A percentile compares a stretch with the other conserved stretches of the same genome.
Conservation (phyloP, 2,113 vertebrate species). For the Poecile atricapillus region DNA sequence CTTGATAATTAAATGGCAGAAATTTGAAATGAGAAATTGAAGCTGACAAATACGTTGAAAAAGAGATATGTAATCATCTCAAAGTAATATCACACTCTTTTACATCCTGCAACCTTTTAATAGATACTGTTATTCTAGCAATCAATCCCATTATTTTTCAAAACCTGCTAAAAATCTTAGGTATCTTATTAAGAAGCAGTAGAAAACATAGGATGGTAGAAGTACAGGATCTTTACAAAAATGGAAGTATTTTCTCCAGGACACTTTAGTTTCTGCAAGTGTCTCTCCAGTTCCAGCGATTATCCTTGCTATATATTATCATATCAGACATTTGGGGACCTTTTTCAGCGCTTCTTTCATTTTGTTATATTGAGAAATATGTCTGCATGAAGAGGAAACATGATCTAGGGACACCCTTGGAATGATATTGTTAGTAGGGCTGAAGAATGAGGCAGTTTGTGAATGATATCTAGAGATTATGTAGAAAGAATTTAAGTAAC, state of each 20-base stretch:
- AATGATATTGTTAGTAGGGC: neutral
- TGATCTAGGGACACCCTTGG: neutral
- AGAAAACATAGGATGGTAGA: neutral
- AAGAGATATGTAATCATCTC: neutral
- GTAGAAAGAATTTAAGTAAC: neutral
- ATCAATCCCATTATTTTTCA: slow-evolving; percentile 34
- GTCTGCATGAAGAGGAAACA: slow-evolving; percentile 33
- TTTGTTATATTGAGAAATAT: slow-evolving; percentile 37
- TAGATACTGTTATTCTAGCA: slow-evolving; percentile 22
- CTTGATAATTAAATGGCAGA: slow-evolving; percentile 14
- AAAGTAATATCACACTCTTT: neutral
- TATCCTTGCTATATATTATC: neutral
- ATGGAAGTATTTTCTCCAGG: neutral
- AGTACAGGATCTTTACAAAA: neutral
- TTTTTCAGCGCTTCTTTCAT: slow-evolving; percentile 19
- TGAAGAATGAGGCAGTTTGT: neutral
- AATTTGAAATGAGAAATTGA: slow-evolving; percentile 36
- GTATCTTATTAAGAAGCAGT: neutral
- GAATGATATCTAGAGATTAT: neutral
- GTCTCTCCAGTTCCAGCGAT: neutral
- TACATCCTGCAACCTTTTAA: neutral
- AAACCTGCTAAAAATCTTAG: slow-evolving; percentile 15
- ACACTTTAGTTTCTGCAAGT: slow-evolving; percentile 1
- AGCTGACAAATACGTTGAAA: slow-evolving; percentile 35
- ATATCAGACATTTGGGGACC: neutral